Evolutionary conservation across 2,888 invertebrate genomes (phyloP), one percentile per base, ranked within the genome.

Genomic region (Lordiphosa andalusiaca): DNA sequence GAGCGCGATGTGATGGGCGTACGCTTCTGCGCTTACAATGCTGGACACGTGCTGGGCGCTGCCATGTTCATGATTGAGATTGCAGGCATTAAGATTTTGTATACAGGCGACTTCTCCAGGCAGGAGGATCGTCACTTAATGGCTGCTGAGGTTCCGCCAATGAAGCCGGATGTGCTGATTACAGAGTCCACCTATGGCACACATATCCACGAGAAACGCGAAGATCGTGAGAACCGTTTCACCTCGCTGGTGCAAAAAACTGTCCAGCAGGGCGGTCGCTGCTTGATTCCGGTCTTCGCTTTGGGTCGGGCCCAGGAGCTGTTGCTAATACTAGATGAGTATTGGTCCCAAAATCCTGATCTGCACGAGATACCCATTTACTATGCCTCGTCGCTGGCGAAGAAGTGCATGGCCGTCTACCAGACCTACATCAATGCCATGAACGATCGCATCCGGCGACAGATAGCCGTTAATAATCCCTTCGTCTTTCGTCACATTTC

Each of bases 1-100:
- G 99, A 99, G 89, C 97, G 97, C 80, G 99, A 99, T 84, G 96
- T 99, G 0, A 94, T 96, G 83, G 99, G 98, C 0, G 94, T 99
- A 0, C 93, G 96, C 83, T 99, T 99, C 90, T 99, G 99, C 96
- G 98, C 98, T 0, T 99, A 99, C 89, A 97, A 98, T 88, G 99
- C 99, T 0, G 99, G 99, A 0, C 99, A 99, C 90, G 99, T 99
- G 3, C 91, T 99, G 0, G 99, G 99, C 0, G 99, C 99, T 0
- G 99, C 99, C 53, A 99, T 99, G 99, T 99, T 99, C 89, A 98
- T 99, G 98, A 96, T 99, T 59, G 99, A 99, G 91, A 99, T 99
- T 48, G 99, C 99, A 30, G 99, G 99, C 10, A 98, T 99, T 2
- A 98, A 97, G 91, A 92, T 97, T 63, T 90, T 99, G 10, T 99